phyloP scores from a whole-genome alignment of 2,113 vertebrate species.

The Seriola dumerili region DNA sequence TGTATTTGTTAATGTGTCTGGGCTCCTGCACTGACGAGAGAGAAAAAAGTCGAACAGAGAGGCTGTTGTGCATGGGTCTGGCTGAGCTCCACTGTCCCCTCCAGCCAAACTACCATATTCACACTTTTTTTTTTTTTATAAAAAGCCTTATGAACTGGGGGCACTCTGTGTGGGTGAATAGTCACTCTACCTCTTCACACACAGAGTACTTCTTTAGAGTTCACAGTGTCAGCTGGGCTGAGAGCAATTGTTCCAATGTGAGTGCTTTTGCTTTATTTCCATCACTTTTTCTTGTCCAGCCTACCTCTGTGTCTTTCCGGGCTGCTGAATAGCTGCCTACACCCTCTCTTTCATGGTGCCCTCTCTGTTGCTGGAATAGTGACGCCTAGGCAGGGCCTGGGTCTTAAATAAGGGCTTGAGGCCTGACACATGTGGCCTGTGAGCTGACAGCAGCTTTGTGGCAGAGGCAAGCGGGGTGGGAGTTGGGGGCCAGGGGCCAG shows the following conservation, averaged over 20 bases:
- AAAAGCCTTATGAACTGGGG: slow-evolving; percentile 78
- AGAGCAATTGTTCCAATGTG: slow-evolving; percentile 63
- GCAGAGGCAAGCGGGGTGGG: slow-evolving; percentile 59
- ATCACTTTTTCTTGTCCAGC: slow-evolving; percentile 57
- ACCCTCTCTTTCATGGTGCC: slow-evolving; percentile 74
- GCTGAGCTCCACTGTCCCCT: slow-evolving; percentile 77
- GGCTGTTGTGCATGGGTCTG: slow-evolving; percentile 78
- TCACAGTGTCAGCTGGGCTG: slow-evolving; percentile 61
- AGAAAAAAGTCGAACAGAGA: slow-evolving; percentile 75
- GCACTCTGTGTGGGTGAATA: slow-evolving; percentile 77
- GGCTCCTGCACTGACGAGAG: slow-evolving; percentile 58
- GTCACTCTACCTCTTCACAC: slow-evolving; percentile 62
- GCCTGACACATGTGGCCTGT: slow-evolving; percentile 80
- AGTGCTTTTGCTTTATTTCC: slow-evolving; percentile 64
- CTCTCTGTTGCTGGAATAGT: slow-evolving; percentile 63
- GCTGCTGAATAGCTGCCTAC: slow-evolving; percentile 70
- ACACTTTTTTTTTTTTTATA: slow-evolving; percentile 70
- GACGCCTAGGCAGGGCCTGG: slow-evolving; percentile 68
- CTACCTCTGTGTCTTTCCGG: slow-evolving; percentile 66
- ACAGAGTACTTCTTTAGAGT: slow-evolving; percentile 50
- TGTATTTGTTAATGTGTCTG: slow-evolving; percentile 83
- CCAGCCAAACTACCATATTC: slow-evolving; percentile 78
- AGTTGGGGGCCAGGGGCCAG: slow-evolving; percentile 63
- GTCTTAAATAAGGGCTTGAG: slow-evolving; percentile 79
- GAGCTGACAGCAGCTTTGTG: slow-evolving; percentile 83